Evolutionary conservation across 2,113 vertebrate species (phyloP).

Genomic region (Rhynchopsitta pachyrhyncha): DNA sequence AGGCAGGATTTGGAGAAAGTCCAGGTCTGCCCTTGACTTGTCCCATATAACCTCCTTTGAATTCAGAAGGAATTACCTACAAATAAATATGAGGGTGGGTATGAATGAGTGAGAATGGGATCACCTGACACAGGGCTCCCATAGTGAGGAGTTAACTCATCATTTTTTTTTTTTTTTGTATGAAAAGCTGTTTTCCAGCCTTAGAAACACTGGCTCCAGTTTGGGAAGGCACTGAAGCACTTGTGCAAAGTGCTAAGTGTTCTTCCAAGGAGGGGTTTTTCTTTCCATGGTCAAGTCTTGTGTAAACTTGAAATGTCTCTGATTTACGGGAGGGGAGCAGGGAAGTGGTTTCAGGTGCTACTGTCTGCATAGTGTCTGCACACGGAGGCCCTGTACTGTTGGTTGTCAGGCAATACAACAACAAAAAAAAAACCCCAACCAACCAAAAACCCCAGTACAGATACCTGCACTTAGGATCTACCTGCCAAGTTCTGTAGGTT

Average conservation of each 20-base stretch:
- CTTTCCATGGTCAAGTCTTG: background rate
- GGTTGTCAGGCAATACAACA: background rate
- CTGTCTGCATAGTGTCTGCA: background rate
- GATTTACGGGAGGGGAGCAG: background rate
- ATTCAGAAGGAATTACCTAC: background rate
- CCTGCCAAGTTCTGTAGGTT: background rate
- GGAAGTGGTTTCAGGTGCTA: background rate
- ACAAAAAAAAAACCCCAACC: background rate
- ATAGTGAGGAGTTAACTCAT: background rate
- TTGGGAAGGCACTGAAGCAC: background rate
- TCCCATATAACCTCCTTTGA: background rate
- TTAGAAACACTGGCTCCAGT: background rate
- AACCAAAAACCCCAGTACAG: background rate
- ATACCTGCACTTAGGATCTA: slow-evolving; percentile 6
- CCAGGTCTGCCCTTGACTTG: background rate
- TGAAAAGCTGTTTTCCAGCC: background rate
- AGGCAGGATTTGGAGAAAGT: background rate
- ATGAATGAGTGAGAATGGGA: background rate
- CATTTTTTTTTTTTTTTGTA: background rate
- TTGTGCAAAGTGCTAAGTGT: background rate
- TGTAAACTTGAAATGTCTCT: slow-evolving; percentile 41
- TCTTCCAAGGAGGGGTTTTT: background rate
- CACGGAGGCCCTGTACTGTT: background rate
- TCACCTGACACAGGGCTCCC: background rate
- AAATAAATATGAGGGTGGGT: background rate